Evolutionary conservation across 2,113 vertebrate genomes (phyloP), one percentile per base, ranked within the genome.

Genomic region (Ameiurus melas): DNA sequence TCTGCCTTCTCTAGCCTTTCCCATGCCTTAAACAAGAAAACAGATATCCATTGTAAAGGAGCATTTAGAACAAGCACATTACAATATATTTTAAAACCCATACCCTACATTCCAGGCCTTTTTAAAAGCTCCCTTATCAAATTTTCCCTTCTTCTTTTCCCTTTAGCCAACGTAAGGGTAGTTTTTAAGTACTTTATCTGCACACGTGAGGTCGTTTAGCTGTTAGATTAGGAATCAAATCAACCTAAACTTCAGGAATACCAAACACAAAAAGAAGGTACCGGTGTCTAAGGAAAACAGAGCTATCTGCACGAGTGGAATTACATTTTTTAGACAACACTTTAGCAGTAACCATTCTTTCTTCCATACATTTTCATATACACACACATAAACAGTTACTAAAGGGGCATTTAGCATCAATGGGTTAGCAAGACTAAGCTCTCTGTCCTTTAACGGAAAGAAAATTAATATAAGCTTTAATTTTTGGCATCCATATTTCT

Each of bases 1-100:
- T 99, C 98, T 0, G 96, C 98, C 94, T 98, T 99, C 93, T 99
- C 98, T 91, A 99, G 91, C 89, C 94, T 89, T 55, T 95, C 96
- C 98, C 98, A 99, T 0, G 97, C 97, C 98, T 99, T 79, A 58
- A 51, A 84, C 47, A 79, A 8, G 43, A 55, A 66, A 39, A 75
- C 7, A 66, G 78, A 80, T 62, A 83, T 43, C 33, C 39, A 86
- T 22, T 58, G 33, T 53, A 84, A 60, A 53, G 9, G 17, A 88
- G 79, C 9, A 19, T 47, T 77, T 13, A 60, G 6, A 47, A 73
- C 17, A 83, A n/a, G 51, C 43, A 81, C 79, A 79, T 77, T 57
- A 16, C 10, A 27, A 14, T 47, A 16, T 10, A 27, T 30, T 47
- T 25, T 80, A 86, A 79, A n/a, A 58, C 22, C 25, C 62, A 2